phyloP scores from a whole-genome alignment of 2,888 invertebrate genomes.

The Zhuqinia jingwanae region DNA sequence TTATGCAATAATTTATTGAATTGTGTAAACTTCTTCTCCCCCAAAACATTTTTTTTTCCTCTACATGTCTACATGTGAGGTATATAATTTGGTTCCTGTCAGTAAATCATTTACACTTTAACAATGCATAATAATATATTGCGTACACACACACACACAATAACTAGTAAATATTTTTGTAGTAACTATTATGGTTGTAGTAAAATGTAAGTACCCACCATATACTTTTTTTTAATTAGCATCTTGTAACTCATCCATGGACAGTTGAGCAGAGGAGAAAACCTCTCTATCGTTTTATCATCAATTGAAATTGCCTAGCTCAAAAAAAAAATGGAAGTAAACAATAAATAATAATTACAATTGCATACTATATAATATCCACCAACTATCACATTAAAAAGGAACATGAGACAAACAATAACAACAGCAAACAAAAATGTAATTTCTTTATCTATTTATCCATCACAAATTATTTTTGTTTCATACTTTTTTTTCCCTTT shows the following conservation, averaged over 20 bases:
- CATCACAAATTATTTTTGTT: constrained; percentile 8
- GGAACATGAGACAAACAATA: constrained; percentile 22
- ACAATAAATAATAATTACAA: neutral
- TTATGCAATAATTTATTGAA: no score
- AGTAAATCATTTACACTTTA: no score
- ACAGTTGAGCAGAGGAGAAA: constrained; percentile 51
- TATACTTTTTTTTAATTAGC: neutral
- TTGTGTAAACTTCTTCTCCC: no score
- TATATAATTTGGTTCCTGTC: no score
- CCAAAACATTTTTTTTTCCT: no score
- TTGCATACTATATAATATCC: neutral
- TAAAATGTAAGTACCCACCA: neutral
- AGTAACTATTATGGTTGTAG: no score
- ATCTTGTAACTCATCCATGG: constrained; percentile 49
- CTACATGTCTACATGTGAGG: no score
- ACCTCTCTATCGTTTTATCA: constrained; percentile 10
- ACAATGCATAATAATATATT: no score
- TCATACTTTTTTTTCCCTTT: neutral
- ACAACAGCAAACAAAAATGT: constrained; percentile 33
- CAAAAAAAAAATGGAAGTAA: constrained; percentile 29
- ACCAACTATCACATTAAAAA: constrained; percentile 9
- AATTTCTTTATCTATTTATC: constrained; percentile 55
- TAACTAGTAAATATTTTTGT: neutral
- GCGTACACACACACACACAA: no score
- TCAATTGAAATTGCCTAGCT: neutral